phyloP scores from a whole-genome alignment of 2,888 invertebrate genomes.

The Polydrusus cervinus region DNA sequence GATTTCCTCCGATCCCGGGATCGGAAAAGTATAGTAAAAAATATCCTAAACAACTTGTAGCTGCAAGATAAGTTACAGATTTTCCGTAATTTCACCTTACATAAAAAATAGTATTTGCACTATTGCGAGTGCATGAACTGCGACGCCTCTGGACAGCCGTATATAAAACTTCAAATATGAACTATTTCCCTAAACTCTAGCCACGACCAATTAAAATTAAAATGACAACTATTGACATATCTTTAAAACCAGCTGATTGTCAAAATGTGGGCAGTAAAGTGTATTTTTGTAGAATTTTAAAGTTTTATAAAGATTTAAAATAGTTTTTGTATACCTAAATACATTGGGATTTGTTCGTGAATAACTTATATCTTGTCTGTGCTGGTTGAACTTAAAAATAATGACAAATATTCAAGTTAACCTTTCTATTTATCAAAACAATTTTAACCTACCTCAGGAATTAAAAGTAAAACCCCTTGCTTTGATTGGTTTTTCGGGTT shows the following conservation, averaged over 20 bases:
- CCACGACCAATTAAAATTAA: too few relatives aligned
- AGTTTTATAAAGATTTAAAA: neutral
- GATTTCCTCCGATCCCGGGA: too few relatives aligned
- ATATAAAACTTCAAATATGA: too few relatives aligned
- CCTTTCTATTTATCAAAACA: constrained; percentile 54
- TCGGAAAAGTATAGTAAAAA: too few relatives aligned
- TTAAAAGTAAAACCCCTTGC: constrained; percentile 89
- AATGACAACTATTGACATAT: too few relatives aligned
- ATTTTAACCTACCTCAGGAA: constrained; percentile 83
- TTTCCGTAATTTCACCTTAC: too few relatives aligned
- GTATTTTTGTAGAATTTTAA: neutral
- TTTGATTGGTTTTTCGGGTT: constrained; percentile 89
- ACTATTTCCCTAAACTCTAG: too few relatives aligned
- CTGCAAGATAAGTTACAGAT: too few relatives aligned
- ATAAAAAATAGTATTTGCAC: too few relatives aligned
- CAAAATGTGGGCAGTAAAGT: neutral
- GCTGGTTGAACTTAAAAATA: neutral
- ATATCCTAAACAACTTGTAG: too few relatives aligned
- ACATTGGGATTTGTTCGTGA: neutral
- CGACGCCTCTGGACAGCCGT: too few relatives aligned
- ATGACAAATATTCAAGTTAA: constrained; percentile 57
- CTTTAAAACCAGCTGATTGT: constrained; percentile 5
- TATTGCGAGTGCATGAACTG: too few relatives aligned
- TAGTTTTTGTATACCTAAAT: neutral
- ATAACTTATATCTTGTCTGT: neutral